Conservation (phyloP, 2,113 vertebrate species). For the Geothlypis trichas region DNA sequence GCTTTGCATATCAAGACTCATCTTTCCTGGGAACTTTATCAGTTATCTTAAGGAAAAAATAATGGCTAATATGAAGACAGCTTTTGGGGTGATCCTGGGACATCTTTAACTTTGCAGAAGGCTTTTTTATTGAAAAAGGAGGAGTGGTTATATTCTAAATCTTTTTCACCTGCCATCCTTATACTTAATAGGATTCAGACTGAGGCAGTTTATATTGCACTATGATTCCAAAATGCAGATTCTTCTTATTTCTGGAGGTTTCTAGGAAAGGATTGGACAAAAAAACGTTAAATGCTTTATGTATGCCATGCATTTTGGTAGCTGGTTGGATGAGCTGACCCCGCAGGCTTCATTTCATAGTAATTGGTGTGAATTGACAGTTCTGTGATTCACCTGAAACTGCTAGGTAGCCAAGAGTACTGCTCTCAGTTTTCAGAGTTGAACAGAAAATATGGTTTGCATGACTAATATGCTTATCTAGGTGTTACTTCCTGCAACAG, state of each 20-base stretch:
- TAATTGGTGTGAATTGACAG: not conserved
- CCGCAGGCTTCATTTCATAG: not conserved
- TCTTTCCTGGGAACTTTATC: not conserved
- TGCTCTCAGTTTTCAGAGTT: not conserved
- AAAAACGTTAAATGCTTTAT: not conserved
- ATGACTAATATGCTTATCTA: not conserved
- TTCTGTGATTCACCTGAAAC: constrained; percentile 2
- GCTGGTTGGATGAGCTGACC: not conserved
- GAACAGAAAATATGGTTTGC: not conserved
- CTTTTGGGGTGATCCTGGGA: not conserved
- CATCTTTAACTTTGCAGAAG: not conserved
- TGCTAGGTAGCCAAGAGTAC: not conserved
- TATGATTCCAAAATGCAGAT: not conserved
- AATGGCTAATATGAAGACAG: not conserved
- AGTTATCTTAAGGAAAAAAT: not conserved
- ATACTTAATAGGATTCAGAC: not conserved
- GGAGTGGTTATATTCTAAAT: not conserved
- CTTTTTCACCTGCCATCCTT: not conserved
- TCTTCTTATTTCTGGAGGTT: not conserved
- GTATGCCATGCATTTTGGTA: accelerated
- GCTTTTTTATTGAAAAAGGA: not conserved
- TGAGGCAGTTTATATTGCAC: not conserved
- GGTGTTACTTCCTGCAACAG: not conserved
- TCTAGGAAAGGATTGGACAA: not conserved
- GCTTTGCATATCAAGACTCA: not conserved